These are phyloP conservation scores for Microdon myrmicae DNA, from an alignment of 2,888 invertebrate genomes.

Conservation along the genomic window DNA sequence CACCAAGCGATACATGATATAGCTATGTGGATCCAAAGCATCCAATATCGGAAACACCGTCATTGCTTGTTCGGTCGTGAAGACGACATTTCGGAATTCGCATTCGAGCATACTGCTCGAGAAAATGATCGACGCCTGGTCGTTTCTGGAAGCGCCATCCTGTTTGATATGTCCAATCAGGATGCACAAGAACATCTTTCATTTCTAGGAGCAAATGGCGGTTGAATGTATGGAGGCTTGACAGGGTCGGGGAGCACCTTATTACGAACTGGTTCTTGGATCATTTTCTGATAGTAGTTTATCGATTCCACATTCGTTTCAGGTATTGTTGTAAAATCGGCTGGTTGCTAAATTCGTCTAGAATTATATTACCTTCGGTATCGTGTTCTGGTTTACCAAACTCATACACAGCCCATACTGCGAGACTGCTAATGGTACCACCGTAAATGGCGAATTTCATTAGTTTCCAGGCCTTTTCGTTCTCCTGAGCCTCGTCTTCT, in stretches of 20 bases:
- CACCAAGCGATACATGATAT: conserved; percentile 86
- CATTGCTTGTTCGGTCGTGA: conserved; percentile 90
- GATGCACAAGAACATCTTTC: conserved; percentile 93
- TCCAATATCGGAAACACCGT: conserved; percentile 92
- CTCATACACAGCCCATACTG: conserved; percentile 72
- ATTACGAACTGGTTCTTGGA: conserved; percentile 90
- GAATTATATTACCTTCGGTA: conserved; percentile 74
- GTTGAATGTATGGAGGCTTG: conserved; percentile 86
- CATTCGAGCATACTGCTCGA: conserved; percentile 83
- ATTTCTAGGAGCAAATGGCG: conserved; percentile 95
- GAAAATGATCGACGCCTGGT: conserved; percentile 90
- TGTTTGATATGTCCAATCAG: conserved; percentile 95
- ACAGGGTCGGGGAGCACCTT: conserved; percentile 90
- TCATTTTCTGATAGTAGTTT: conserved; percentile 76
- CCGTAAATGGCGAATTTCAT: conserved; percentile 75
- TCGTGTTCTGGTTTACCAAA: conserved; percentile 76
- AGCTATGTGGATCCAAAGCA: conserved; percentile 86
- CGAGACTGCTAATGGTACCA: conserved; percentile 70
- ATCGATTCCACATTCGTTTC: conserved; percentile 74
- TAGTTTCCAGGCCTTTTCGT: conserved; percentile 73
- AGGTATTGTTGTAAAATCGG: conserved; percentile 75
- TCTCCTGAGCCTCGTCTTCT: conserved; percentile 69
- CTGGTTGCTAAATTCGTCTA: conserved; percentile 76
- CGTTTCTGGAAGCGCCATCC: conserved; percentile 97
- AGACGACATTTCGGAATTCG: too few species aligned